A percentile compares a stretch with the other conserved stretches of the same genome.
Evolutionary conservation across 2,797 vertebrate species (phyloP).

Genomic region (Borostomias antarcticus): DNA sequence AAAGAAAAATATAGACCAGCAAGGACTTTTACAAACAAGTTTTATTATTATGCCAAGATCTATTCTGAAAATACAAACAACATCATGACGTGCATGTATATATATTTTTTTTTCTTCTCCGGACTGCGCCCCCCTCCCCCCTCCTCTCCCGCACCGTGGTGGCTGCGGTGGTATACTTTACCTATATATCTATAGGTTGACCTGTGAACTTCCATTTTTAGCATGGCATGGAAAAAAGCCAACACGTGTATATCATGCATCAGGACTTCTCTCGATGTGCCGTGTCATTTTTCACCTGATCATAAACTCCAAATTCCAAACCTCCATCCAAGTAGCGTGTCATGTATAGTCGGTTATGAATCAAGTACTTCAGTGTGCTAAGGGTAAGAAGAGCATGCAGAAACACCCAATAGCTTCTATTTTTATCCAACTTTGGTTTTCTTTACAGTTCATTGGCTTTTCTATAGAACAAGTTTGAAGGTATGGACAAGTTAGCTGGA

Average conservation of each 20-base stretch:
- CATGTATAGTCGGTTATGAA: not conserved
- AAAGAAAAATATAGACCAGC: too few relatives aligned
- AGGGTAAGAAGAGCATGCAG: not conserved
- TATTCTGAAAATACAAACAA: too few relatives aligned
- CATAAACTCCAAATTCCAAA: not conserved
- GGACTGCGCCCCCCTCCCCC: too few relatives aligned
- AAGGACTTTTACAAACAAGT: too few relatives aligned
- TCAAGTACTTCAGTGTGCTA: not conserved
- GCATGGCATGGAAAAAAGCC: not conserved
- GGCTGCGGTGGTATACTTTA: not conserved
- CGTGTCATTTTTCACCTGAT: not conserved
- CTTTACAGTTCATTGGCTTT: not conserved
- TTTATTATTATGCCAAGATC: too few relatives aligned
- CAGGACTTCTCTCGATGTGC: not conserved
- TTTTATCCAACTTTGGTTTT: not conserved
- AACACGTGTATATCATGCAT: not conserved
- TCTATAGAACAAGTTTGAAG: not conserved
- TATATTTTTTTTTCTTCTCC: too few relatives aligned
- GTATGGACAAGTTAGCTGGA: not conserved
- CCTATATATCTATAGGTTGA: slow-evolving; percentile 4
- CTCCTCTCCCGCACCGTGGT: too few relatives aligned
- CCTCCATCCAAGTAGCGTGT: not conserved
- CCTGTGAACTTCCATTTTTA: not conserved
- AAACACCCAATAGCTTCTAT: not conserved
- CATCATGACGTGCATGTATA: too few relatives aligned